A percentile compares a stretch with the other conserved stretches of the same genome.
Evolutionary conservation across 1,140 invertebrate genomes (phyloP).

Genomic region (Lasioglossum baleicum): DNA sequence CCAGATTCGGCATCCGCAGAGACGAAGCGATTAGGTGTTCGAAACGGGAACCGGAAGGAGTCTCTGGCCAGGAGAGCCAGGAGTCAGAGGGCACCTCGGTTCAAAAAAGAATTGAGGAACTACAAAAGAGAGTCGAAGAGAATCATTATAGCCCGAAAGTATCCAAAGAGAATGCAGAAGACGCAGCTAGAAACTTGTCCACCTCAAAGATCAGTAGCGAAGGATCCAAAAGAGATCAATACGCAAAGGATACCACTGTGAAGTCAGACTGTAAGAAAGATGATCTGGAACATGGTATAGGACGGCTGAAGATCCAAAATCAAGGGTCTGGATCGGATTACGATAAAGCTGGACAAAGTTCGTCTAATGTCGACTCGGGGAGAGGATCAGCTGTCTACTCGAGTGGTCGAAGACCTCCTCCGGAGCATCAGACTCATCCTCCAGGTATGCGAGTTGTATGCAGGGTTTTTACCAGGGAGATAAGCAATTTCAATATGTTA

Average conservation of each 20-base stretch:
- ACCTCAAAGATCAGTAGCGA: constrained; percentile 57
- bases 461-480: too few relatives aligned
- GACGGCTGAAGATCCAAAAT: constrained; percentile 79
- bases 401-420: constrained; percentile 82
- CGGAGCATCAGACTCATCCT: constrained; percentile 64
- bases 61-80: constrained; percentile 49
- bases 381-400: constrained; percentile 88
- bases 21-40: constrained; percentile 68
- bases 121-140: constrained; percentile 70
- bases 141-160: constrained; percentile 57
- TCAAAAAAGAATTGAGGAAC: constrained; percentile 72
- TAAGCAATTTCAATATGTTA: too few relatives aligned
- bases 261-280: constrained; percentile 71
- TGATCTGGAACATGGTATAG: constrained; percentile 74
- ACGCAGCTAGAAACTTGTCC: constrained; percentile 34
- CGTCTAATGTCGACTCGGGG: constrained; percentile 87
- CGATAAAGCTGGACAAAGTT: constrained; percentile 85
- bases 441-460: constrained; percentile 41
- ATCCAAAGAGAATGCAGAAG: constrained; percentile 56
- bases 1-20: constrained; percentile 72
- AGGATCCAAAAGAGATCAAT: constrained; percentile 55
- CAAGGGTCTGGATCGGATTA: constrained; percentile 84
- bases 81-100: constrained; percentile 54
- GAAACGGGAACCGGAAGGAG: constrained; percentile 62
- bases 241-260: constrained; percentile 58